These are phyloP conservation scores for Nasonovia ribisnigri DNA, from an alignment of 2,888 invertebrate species.

Conservation along the genomic window DNA sequence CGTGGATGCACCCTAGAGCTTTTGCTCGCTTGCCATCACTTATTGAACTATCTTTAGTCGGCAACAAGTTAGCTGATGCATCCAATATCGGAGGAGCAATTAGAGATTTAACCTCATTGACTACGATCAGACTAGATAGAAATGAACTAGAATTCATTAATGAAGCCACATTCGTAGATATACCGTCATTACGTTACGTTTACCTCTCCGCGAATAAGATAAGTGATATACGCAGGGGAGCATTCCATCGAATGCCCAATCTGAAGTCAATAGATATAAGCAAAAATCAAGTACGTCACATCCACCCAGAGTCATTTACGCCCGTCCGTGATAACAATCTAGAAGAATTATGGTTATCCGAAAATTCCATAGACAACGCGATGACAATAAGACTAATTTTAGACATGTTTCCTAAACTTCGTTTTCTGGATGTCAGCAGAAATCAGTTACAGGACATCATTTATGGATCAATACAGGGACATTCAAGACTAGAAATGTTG, in stretches of 20 bases:
- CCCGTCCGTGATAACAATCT: constrained; percentile 75
- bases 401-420: constrained; percentile 82
- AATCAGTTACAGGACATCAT: constrained; percentile 84
- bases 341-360: constrained; percentile 82
- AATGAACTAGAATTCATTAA: constrained; percentile 80
- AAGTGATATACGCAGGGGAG: constrained; percentile 82
- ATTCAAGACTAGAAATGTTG: constrained; percentile 83
- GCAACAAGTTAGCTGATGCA: constrained; percentile 83
- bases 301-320: constrained; percentile 86
- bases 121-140: constrained; percentile 78
- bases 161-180: constrained; percentile 85
- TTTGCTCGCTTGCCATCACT: constrained; percentile 80
- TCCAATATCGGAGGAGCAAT: constrained; percentile 85
- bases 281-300: constrained; percentile 80
- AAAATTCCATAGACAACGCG: constrained; percentile 83
- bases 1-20: constrained; percentile 83
- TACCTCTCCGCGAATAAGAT: constrained; percentile 81
- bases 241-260: constrained; percentile 83
- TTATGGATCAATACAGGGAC: constrained; percentile 83
- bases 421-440: constrained; percentile 83
- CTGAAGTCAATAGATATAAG: constrained; percentile 82
- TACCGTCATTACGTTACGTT: constrained; percentile 78
- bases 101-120: constrained; percentile 81
- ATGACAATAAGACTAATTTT: constrained; percentile 81
- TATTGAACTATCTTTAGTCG: constrained; percentile 78